Conservation (phyloP, 2,888 invertebrate species). For the Lochmaea crataegi region DNA sequence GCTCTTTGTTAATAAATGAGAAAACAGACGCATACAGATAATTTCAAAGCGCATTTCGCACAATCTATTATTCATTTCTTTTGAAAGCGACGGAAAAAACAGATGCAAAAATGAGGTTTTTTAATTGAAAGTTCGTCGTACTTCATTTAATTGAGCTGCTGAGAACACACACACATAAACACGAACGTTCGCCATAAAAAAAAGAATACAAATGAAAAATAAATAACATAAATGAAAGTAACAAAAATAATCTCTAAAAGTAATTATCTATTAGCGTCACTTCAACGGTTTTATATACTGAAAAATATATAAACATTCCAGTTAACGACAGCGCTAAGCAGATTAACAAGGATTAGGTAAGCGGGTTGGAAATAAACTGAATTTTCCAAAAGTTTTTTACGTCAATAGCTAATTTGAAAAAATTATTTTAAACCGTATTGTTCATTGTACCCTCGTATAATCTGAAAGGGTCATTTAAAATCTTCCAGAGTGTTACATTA, state of each 20-base stretch:
- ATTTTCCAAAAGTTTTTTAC: too few species aligned
- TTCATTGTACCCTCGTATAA: too few species aligned
- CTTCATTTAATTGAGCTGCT: constrained; percentile 26
- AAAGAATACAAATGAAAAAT: neutral
- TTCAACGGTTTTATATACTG: too few species aligned
- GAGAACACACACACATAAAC: neutral
- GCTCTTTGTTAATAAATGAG: constrained; percentile 13
- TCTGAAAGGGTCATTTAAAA: too few species aligned
- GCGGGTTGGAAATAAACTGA: too few species aligned
- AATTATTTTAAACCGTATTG: too few species aligned
- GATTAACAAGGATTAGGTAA: too few species aligned
- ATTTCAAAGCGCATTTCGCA: constrained; percentile 22
- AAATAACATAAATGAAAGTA: neutral
- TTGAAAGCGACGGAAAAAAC: constrained; percentile 14
- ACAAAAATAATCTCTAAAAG: neutral
- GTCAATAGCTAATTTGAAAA: too few species aligned
- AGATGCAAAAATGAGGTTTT: constrained; percentile 21
- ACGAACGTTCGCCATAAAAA: neutral
- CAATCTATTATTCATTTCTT: constrained; percentile 27
- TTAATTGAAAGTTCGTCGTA: constrained; percentile 27
- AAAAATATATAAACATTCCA: too few species aligned
- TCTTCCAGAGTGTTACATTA: too few species aligned
- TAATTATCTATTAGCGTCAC: too few species aligned
- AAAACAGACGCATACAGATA: constrained; percentile 24
- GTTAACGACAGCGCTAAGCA: too few species aligned